Evolutionary conservation across 2,113 vertebrate genomes (phyloP).

Genomic region (Ailurus styani): DNA sequence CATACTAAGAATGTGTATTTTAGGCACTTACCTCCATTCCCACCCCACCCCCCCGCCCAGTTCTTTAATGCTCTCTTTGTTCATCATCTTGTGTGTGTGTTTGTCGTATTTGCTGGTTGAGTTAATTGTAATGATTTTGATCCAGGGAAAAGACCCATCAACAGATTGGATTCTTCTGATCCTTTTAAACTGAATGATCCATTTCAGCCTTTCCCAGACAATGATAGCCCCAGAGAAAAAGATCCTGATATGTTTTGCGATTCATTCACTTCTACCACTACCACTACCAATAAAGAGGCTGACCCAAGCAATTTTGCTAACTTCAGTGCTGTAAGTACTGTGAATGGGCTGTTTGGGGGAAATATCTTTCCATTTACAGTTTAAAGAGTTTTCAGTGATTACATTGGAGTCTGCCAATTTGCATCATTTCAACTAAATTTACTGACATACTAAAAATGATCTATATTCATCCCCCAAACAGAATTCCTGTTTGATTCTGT

Average conservation of each 20-base stretch:
- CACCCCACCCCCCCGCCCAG: background rate
- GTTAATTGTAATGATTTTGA: constrained; percentile 81
- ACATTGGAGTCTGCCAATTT: constrained; percentile 53
- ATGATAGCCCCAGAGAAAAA: constrained; percentile 91
- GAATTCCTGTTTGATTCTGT: constrained; percentile 32
- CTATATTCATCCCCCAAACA: constrained; percentile 28
- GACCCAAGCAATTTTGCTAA: constrained; percentile 94
- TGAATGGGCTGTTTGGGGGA: constrained; percentile 65
- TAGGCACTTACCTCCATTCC: background rate
- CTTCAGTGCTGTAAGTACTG: constrained; percentile 98
- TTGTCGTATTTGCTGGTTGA: constrained; percentile 71
- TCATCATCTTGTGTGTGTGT: constrained; percentile 59
- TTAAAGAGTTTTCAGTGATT: constrained; percentile 52
- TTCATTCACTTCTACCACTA: constrained; percentile 88
- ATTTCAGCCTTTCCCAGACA: constrained; percentile 90
- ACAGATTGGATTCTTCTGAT: constrained; percentile 93
- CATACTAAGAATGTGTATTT: background rate
- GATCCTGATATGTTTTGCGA: constrained; percentile 90
- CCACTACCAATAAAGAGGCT: constrained; percentile 88
- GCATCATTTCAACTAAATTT: constrained; percentile 40
- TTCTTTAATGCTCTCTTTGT: constrained; percentile 13
- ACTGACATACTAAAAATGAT: constrained; percentile 12
- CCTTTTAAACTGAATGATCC: constrained; percentile 92
- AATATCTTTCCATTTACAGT: constrained; percentile 44
- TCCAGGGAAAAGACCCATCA: constrained; percentile 93